Percentiles rank a stretch among this genome's conserved stretches.
phyloP scores from a whole-genome alignment of 1,140 invertebrate species.

The Drosophila micromelanica region DNA sequence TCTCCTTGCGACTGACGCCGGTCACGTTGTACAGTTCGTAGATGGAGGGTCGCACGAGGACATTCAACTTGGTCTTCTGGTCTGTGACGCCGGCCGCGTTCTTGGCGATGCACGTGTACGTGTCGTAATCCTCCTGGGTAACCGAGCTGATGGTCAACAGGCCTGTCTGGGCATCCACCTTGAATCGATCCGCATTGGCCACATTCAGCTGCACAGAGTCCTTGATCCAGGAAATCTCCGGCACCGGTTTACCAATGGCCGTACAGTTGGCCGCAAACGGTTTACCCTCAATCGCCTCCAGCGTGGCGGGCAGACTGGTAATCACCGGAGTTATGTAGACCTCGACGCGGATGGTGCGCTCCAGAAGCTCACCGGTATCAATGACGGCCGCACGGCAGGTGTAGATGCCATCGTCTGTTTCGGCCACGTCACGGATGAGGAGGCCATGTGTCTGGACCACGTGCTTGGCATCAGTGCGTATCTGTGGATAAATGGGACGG shows the following conservation, averaged over 20 bases:
- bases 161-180: conserved; percentile 89
- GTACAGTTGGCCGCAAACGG: conserved; percentile 89
- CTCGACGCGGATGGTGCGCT: conserved; percentile 91
- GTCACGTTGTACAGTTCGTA: conserved; percentile 91
- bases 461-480: conserved; percentile 88
- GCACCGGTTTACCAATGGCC: conserved; percentile 92
- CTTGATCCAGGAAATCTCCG: conserved; percentile 92
- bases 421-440: conserved; percentile 90
- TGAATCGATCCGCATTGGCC: conserved; percentile 89
- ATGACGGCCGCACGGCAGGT: conserved; percentile 93
- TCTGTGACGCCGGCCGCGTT: conserved; percentile 91
- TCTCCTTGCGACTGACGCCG: conserved; percentile 87
- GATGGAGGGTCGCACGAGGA: conserved; percentile 92
- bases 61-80: conserved; percentile 85
- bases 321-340: conserved; percentile 92
- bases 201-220: conserved; percentile 88
- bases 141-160: conserved; percentile 91
- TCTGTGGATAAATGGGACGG: conserved; percentile 67
- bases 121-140: conserved; percentile 90
- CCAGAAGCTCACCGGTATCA: conserved; percentile 90
- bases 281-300: conserved; percentile 92
- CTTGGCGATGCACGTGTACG: conserved; percentile 92
- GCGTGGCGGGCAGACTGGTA: conserved; percentile 85
- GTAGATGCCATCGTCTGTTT: conserved; percentile 93
- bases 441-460: conserved; percentile 91